A percentile compares a stretch with the other conserved stretches of the same genome.
Evolutionary conservation across 23 tunicate genomes (phyloP).

Genomic region (Botrylloides violaceus): DNA sequence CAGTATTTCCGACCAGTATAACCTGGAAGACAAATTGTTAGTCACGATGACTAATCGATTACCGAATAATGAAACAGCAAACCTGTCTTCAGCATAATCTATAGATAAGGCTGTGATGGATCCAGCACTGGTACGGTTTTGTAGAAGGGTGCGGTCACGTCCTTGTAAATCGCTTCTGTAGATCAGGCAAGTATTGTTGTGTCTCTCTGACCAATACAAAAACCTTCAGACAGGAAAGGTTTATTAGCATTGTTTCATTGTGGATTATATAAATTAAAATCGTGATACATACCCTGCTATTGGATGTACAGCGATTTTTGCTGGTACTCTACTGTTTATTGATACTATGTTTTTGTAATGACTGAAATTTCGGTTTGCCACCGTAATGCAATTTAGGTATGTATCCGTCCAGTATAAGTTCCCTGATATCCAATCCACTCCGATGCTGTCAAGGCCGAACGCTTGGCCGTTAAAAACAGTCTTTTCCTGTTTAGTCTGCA

Average conservation of each 20-base stretch:
- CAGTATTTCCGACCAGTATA: slow-evolving; percentile 43
- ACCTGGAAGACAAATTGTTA: slow-evolving; percentile 12
- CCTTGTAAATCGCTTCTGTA: slow-evolving; percentile 36
- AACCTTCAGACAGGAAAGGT: not conserved
- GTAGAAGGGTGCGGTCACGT: slow-evolving; percentile 21
- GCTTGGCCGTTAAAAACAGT: slow-evolving; percentile 33
- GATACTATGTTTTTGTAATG: slow-evolving; percentile 26
- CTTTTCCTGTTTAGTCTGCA: slow-evolving; percentile 27
- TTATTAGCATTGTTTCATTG: not conserved
- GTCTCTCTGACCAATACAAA: slow-evolving; percentile 46
- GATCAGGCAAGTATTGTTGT: slow-evolving; percentile 8
- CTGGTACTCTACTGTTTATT: slow-evolving; percentile 33
- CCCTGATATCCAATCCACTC: slow-evolving; percentile 68
- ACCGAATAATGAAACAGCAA: not conserved
- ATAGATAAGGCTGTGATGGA: slow-evolving; percentile 24
- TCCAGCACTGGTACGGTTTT: slow-evolving; percentile 20
- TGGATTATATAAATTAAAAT: not conserved
- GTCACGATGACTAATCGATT: not conserved
- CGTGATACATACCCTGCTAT: slow-evolving; percentile 21
- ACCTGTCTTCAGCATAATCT: slow-evolving; percentile 38
- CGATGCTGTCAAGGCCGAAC: slow-evolving; percentile 58
- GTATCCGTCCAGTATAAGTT: slow-evolving; percentile 62
- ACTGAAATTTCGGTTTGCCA: slow-evolving; percentile 35
- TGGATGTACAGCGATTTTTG: slow-evolving; percentile 49
- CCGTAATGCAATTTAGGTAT: slow-evolving; percentile 31